A percentile compares a stretch with the other conserved stretches of the same genome.
Evolutionary conservation across 2,113 vertebrate species (phyloP).

Genomic region (Emydura subglobosa): DNA sequence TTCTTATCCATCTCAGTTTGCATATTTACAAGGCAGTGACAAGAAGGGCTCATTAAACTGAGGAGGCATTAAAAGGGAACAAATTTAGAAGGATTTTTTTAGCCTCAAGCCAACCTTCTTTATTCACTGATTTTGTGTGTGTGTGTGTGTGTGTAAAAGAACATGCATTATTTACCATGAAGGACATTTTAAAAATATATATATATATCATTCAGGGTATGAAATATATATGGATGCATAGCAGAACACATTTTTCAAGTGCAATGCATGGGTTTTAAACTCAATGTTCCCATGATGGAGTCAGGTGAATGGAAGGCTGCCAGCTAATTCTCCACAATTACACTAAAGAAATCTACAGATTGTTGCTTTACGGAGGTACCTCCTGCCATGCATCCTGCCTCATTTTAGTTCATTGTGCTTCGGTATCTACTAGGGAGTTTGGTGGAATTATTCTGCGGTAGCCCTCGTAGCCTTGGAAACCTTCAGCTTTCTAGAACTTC

Average conservation of each 20-base stretch:
- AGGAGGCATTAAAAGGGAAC: background rate
- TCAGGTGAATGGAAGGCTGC: slow-evolving; percentile 23
- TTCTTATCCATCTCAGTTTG: slow-evolving; percentile 23
- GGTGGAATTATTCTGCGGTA: background rate
- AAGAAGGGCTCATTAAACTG: slow-evolving; percentile 33
- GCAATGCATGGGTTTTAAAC: slow-evolving; percentile 65
- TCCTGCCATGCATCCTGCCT: background rate
- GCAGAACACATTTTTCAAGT: slow-evolving; percentile 52
- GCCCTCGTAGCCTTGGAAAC: background rate
- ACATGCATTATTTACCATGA: slow-evolving; percentile 44
- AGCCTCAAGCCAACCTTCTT: slow-evolving; percentile 36
- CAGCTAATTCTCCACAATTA: slow-evolving; percentile 62
- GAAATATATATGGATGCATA: slow-evolving; percentile 31
- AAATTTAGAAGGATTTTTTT: slow-evolving; percentile 26
- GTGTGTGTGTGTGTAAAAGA: slow-evolving; percentile 44
- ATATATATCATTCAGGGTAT: background rate
- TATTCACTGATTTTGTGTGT: slow-evolving; percentile 25
- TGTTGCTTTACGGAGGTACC: background rate
- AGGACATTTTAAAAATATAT: slow-evolving; percentile 37
- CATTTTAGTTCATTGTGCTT: background rate
- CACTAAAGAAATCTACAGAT: slow-evolving; percentile 58
- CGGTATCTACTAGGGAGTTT: background rate
- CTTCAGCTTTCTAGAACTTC: background rate
- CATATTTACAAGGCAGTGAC: background rate
- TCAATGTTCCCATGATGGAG: slow-evolving; percentile 66